Percentiles rank a stretch among this genome's conserved stretches.
Conservation (phyloP, 2,797 vertebrate genomes). For the Spinus pinus region DNA sequence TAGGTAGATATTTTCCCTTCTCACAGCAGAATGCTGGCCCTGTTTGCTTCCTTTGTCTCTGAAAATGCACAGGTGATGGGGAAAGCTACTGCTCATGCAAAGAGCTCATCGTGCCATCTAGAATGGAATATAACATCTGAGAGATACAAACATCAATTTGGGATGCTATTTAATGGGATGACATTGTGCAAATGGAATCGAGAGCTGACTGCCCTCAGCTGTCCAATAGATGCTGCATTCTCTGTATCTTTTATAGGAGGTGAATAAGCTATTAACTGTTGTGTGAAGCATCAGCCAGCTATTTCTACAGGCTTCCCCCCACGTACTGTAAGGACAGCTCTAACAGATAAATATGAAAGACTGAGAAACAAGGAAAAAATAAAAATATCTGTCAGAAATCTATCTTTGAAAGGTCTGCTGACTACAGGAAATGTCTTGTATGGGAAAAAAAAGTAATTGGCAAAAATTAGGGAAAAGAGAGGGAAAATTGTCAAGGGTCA, state of each 20-base stretch:
- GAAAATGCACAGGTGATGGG: not conserved
- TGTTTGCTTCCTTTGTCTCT: not conserved
- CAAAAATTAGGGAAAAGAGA: not conserved
- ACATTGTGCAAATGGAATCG: not conserved
- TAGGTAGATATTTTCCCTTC: not conserved
- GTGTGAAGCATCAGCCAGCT: not conserved
- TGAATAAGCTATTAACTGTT: not conserved
- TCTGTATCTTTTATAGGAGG: not conserved
- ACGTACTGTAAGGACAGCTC: not conserved
- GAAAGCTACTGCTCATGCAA: not conserved
- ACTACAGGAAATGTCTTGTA: not conserved
- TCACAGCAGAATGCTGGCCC: not conserved
- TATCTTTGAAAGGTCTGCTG: not conserved
- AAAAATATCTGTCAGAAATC: not conserved
- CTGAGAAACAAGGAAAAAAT: rapidly evolving
- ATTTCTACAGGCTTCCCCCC: not conserved
- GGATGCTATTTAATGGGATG: not conserved
- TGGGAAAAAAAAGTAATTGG: rapidly evolving
- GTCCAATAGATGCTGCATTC: not conserved
- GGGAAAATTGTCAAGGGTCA: not conserved
- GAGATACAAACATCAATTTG: constrained; percentile 7
- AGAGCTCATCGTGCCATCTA: not conserved
- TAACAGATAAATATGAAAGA: not conserved
- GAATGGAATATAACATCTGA: not conserved
- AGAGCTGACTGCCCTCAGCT: not conserved